Evolutionary conservation across 53 echinoderm and acorn worm species (phyloP).

Genomic region (Paracentrotus lividus): DNA sequence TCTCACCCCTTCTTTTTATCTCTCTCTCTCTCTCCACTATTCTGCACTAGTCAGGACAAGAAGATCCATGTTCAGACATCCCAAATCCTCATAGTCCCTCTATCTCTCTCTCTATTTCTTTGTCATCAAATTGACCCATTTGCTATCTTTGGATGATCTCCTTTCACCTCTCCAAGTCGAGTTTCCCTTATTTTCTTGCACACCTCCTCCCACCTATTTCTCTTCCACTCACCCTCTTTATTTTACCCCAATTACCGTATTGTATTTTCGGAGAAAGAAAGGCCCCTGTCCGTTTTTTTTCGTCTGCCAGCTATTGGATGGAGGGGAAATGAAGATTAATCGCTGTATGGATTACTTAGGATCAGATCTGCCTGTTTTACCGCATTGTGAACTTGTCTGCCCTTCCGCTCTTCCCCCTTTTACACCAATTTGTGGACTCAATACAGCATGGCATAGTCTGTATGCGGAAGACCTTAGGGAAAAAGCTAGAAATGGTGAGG

Average conservation of each 20-base stretch:
- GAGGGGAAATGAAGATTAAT: conserved; percentile 67
- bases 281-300: conserved; percentile 5
- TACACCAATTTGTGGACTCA: conserved; percentile 7
- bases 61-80: neutral
- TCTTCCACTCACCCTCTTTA: neutral
- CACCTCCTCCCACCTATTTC: no score
- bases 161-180: neutral
- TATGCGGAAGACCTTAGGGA: neutral
- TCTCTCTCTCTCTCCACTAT: neutral
- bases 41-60: no score
- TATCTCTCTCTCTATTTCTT: no score
- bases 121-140: conserved; percentile 30
- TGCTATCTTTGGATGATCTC: neutral
- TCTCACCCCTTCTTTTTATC: no score
- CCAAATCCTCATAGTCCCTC: no score
- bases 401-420: conserved; percentile 63
- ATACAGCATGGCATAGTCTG: conserved; percentile 21
- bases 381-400: conserved; percentile 13
- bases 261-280: conserved; percentile 35
- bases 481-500: no score
- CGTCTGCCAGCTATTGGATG: conserved; percentile 17
- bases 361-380: conserved; percentile 48
- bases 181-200: no score
- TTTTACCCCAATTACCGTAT: conserved; percentile 49
- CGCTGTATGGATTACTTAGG: conserved; percentile 21